These are phyloP conservation scores for Asbolus verrucosus DNA, from an alignment of 1,140 invertebrate genomes.

Conservation along the genomic window DNA sequence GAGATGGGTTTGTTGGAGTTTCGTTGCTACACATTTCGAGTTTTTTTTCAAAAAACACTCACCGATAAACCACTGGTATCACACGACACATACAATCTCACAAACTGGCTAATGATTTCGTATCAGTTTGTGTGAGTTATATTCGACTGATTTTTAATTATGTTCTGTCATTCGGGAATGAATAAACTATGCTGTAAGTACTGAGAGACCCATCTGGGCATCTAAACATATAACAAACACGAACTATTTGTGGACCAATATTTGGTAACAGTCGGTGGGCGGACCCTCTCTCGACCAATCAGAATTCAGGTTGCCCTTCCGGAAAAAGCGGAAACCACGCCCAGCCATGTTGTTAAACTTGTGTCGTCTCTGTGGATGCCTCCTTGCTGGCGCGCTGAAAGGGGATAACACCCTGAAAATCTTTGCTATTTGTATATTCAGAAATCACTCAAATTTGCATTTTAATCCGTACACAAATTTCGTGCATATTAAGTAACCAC, in stretches of 20 bases:
- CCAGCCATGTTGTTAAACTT: conserved; percentile 63
- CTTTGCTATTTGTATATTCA: conserved; percentile 58
- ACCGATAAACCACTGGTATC: conserved; percentile 1
- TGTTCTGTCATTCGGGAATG: conserved; percentile 55
- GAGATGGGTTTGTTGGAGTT: conserved; percentile 60
- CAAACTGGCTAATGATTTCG: conserved; percentile 54
- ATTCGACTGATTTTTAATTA: conserved; percentile 56
- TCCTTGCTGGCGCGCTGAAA: conserved; percentile 54
- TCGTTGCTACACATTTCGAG: conserved; percentile 67
- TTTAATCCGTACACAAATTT: conserved; percentile 42
- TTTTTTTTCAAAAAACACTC: too few relatives aligned
- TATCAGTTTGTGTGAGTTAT: conserved; percentile 55
- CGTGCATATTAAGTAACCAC: too few relatives aligned
- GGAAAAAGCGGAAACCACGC: conserved; percentile 59
- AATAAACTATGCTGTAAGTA: conserved; percentile 60
- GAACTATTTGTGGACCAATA: conserved; percentile 66
- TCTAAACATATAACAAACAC: conserved; percentile 66
- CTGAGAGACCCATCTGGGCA: conserved; percentile 62
- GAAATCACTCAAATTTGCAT: conserved; percentile 55
- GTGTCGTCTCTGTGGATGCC: conserved; percentile 51
- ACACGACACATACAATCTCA: conserved; percentile 39
- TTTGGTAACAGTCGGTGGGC: conserved; percentile 64
- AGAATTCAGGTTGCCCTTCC: conserved; percentile 55
- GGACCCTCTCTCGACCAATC: conserved; percentile 58
- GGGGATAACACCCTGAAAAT: conserved; percentile 57